A percentile compares a stretch with the other conserved stretches of the same genome.
Conservation (phyloP, 2,888 invertebrate genomes). For the Morpho achilles region DNA sequence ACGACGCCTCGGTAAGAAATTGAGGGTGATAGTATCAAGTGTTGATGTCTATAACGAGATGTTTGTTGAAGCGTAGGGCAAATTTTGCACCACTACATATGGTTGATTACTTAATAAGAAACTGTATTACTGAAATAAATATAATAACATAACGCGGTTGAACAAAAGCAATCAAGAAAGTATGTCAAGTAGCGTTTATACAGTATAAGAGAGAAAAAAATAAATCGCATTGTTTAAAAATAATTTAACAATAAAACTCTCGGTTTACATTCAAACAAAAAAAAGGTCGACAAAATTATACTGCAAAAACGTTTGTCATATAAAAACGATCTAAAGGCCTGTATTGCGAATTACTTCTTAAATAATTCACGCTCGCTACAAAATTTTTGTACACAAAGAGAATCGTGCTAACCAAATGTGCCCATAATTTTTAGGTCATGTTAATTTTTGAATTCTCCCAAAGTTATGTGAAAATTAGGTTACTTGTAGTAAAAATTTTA, state of each 20-base stretch:
- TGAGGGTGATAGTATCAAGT: too few species aligned
- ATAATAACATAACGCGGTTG: slow-evolving; percentile 2
- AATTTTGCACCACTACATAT: too few species aligned
- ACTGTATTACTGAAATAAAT: too few species aligned
- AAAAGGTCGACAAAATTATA: slow-evolving; percentile 4
- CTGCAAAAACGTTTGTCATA: slow-evolving; percentile 2
- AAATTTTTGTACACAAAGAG: slow-evolving; percentile 3
- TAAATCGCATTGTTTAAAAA: slow-evolving; percentile 18
- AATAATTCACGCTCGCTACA: too few species aligned
- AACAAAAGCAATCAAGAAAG: slow-evolving; percentile 9
- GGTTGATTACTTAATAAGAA: too few species aligned
- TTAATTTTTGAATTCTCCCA: too few species aligned
- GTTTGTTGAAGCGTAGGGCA: too few species aligned
- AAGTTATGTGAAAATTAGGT: too few species aligned
- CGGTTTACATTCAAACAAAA: slow-evolving; percentile 2
- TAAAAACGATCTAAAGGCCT: slow-evolving; percentile 1
- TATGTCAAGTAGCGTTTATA: slow-evolving; percentile 16
- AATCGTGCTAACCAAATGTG: neutral
- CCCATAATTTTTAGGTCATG: slow-evolving; percentile 4
- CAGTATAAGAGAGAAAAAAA: slow-evolving; percentile 11
- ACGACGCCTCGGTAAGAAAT: too few species aligned
- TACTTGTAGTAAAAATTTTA: too few species aligned
- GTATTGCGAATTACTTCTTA: neutral
- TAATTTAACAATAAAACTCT: slow-evolving; percentile 9
- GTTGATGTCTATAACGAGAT: too few species aligned